phyloP scores from a whole-genome alignment of 2,797 vertebrate species.

The Pangasius krempfi region DNA sequence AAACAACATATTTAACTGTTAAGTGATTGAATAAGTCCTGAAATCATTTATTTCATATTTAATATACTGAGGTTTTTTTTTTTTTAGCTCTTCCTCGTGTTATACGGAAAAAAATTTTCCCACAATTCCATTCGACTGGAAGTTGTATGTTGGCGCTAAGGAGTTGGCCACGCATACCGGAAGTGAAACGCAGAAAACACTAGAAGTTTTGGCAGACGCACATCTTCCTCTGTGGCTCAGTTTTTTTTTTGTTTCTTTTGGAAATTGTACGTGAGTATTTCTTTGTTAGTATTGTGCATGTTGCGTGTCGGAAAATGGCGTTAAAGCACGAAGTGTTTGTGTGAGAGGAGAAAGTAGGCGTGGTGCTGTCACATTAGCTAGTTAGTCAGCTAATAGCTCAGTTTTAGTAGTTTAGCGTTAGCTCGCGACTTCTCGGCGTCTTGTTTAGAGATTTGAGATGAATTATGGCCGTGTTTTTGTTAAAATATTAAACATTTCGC shows the following conservation, averaged over 20 bases:
- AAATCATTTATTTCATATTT: neutral
- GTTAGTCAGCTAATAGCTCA: neutral
- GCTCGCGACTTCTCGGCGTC: neutral
- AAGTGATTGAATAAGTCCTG: neutral
- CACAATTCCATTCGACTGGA: constrained; percentile 5
- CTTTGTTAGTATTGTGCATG: too few relatives aligned
- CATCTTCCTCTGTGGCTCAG: neutral
- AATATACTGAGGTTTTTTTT: too few relatives aligned
- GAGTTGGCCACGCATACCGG: constrained; percentile 51
- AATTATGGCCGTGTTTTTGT: neutral
- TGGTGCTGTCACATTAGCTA: neutral
- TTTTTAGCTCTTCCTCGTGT: neutral
- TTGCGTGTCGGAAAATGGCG: neutral
- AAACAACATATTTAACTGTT: neutral
- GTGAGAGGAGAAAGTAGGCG: neutral
- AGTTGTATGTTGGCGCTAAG: neutral
- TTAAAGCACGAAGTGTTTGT: neutral
- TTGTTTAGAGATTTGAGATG: too few relatives aligned
- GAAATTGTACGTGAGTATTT: constrained; percentile 35
- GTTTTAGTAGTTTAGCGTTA: neutral
- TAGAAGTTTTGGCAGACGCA: constrained; percentile 43
- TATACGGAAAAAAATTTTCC: neutral
- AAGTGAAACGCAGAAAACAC: constrained; percentile 29
- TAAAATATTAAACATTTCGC: too few relatives aligned
- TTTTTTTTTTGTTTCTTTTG: neutral